Percentiles rank a stretch among this genome's conserved stretches.
Conservation (phyloP, 2,113 vertebrate species). For the Hiodon tergisus region DNA sequence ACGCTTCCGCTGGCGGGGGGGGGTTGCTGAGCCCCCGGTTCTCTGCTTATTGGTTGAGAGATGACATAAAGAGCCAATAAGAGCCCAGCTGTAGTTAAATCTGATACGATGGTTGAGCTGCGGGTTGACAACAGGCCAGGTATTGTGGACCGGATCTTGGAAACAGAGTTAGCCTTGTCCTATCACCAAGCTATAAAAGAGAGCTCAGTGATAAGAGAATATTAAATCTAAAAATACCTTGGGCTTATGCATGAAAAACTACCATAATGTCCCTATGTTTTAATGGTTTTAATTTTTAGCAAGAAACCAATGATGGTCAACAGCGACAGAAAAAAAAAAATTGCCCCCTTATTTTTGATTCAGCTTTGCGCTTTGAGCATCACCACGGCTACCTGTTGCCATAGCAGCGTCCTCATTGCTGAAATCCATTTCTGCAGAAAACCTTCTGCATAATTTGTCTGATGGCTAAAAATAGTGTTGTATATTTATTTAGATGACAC, state of each 20-base stretch:
- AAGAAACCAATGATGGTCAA: too few relatives aligned
- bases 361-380: not conserved
- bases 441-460: not conserved
- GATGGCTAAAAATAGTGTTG: not conserved
- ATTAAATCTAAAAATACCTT: too few relatives aligned
- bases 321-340: not conserved
- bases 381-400: conserved; percentile 43
- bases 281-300: too few relatives aligned
- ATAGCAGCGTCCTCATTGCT: conserved; percentile 46
- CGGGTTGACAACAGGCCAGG: too few relatives aligned
- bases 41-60: not conserved
- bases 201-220: too few relatives aligned
- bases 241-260: too few relatives aligned
- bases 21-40: not conserved
- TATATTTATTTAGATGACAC: not conserved
- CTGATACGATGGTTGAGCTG: too few relatives aligned
- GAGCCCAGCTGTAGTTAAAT: not conserved
- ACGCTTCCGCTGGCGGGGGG: not conserved
- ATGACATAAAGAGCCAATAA: conserved; percentile 3
- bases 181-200: too few relatives aligned
- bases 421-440: conserved; percentile 28
- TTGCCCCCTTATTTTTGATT: not conserved
- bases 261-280: too few relatives aligned
- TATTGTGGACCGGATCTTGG: too few relatives aligned
- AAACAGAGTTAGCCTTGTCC: too few relatives aligned